phyloP scores from a whole-genome alignment of 2,797 vertebrate genomes.

The Luscinia luscinia region DNA sequence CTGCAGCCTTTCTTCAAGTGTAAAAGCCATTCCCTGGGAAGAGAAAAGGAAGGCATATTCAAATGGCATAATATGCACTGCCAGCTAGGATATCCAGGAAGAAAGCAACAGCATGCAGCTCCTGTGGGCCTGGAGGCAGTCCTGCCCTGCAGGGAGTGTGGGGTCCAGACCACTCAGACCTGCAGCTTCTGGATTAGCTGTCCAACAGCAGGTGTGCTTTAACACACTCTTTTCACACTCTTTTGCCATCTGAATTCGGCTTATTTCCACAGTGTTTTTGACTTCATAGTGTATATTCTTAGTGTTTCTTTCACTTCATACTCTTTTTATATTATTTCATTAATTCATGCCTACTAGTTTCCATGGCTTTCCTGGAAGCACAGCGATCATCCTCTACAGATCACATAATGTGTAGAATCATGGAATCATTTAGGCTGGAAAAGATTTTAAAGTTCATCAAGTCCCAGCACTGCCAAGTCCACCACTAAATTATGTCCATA shows the following conservation, averaged over 20 bases:
- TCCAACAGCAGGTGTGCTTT: background rate
- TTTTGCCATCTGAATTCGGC: background rate
- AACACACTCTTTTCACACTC: background rate
- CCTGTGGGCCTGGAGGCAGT: background rate
- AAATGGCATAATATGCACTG: background rate
- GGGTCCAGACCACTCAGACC: background rate
- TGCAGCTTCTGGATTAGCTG: background rate
- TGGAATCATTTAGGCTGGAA: background rate
- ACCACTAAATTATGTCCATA: background rate
- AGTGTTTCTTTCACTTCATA: background rate
- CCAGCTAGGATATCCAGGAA: background rate
- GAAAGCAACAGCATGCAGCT: background rate
- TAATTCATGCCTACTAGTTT: background rate
- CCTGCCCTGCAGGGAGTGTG: fast-evolving
- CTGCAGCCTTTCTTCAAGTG: constrained; percentile 92
- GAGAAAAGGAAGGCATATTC: background rate
- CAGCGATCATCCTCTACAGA: background rate
- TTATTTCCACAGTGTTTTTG: background rate
- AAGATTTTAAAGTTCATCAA: background rate
- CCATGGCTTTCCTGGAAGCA: background rate
- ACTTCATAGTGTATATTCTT: background rate
- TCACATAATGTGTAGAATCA: background rate
- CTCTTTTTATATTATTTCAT: background rate
- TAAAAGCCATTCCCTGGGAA: constrained; percentile 95
- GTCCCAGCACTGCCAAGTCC: background rate